Conservation (phyloP, 2,888 invertebrate species). For the Apotomis betuletana region DNA sequence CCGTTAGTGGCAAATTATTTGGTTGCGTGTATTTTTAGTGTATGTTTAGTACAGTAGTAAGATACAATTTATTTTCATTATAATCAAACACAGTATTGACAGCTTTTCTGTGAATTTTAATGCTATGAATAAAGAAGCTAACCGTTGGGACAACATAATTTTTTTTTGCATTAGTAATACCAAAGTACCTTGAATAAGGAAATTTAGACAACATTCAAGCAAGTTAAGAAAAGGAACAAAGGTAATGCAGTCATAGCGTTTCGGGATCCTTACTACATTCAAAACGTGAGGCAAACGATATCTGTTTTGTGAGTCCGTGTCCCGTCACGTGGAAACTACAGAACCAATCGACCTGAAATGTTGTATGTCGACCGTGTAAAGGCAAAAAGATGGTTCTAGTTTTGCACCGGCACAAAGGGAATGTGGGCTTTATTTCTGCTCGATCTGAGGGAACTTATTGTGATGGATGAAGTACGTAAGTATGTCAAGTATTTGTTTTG, state of each 20-base stretch:
- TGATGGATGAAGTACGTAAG: too few relatives aligned
- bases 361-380: constrained; percentile 36
- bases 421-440: constrained; percentile 10
- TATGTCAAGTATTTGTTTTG: too few relatives aligned
- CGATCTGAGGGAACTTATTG: background rate
- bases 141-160: too few relatives aligned
- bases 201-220: background rate
- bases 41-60: too few relatives aligned
- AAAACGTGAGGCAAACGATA: constrained; percentile 21
- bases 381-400: constrained; percentile 25
- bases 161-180: too few relatives aligned
- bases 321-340: constrained; percentile 30
- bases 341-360: constrained; percentile 40
- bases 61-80: too few relatives aligned
- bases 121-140: too few relatives aligned
- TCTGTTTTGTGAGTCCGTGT: constrained; percentile 30
- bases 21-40: too few relatives aligned
- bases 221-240: background rate
- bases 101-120: too few relatives aligned
- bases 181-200: too few relatives aligned
- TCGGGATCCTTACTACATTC: constrained; percentile 10
- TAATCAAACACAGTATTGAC: too few relatives aligned
- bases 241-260: background rate
- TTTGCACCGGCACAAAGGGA: constrained; percentile 30
- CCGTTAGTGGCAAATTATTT: too few relatives aligned